phyloP scores from a whole-genome alignment of 2,888 invertebrate species.

The Taenaris catops region DNA sequence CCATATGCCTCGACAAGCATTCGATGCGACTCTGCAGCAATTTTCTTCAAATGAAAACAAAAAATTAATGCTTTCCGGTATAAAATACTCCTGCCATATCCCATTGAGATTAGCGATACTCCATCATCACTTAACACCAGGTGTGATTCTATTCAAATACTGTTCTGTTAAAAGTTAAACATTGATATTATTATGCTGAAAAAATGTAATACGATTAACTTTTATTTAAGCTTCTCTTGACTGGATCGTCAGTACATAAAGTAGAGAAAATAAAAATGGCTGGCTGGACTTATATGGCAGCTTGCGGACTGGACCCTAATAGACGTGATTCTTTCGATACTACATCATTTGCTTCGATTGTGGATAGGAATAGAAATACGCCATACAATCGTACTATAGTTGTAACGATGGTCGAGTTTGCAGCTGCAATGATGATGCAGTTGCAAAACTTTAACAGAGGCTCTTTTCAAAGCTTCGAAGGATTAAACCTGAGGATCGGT shows the following conservation, averaged over 20 bases:
- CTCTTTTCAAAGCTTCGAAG: conserved; percentile 79
- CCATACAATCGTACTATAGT: conserved; percentile 61
- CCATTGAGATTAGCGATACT: too few species aligned
- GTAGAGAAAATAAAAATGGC: conserved; percentile 98
- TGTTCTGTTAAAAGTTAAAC: too few species aligned
- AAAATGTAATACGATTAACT: background rate
- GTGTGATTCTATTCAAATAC: too few species aligned
- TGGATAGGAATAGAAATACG: conserved; percentile 46
- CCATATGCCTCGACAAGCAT: too few species aligned
- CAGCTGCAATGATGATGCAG: conserved; percentile 73
- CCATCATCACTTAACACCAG: too few species aligned
- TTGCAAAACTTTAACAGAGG: conserved; percentile 77
- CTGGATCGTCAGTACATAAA: conserved; percentile 80
- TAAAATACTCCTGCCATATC: too few species aligned
- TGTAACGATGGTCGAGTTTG: conserved; percentile 70
- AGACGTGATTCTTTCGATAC: conserved; percentile 80
- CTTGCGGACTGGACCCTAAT: conserved; percentile 92
- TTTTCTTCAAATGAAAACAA: too few species aligned
- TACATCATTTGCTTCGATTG: conserved; percentile 35
- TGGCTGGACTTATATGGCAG: conserved; percentile 98
- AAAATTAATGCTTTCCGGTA: too few species aligned
- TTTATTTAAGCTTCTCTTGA: conserved; percentile 80
- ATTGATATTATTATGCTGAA: too few species aligned
- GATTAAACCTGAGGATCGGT: conserved; percentile 88
- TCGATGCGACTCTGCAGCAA: too few species aligned